phyloP scores from a whole-genome alignment of 2,888 invertebrate species.

The Stomorhina lunata region DNA sequence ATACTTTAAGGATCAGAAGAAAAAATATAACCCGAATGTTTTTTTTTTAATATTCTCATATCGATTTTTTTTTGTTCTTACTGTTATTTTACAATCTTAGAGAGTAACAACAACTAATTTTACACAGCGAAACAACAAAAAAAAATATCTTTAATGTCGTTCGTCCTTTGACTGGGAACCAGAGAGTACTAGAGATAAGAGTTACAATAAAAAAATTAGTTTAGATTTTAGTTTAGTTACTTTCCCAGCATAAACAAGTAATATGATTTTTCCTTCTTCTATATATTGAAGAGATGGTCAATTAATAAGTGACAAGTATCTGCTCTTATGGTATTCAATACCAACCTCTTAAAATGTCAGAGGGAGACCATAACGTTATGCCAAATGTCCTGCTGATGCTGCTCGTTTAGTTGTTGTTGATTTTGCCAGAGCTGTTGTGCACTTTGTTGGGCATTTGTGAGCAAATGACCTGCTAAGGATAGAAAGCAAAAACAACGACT shows the following conservation, averaged over 20 bases:
- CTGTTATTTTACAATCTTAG: conserved; percentile 39
- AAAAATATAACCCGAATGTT: background rate
- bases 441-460: too few species aligned
- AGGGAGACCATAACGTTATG: conserved; percentile 54
- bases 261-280: conserved; percentile 1
- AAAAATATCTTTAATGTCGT: background rate
- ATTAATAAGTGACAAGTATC: conserved; percentile 58
- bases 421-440: conserved; percentile 17
- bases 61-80: conserved; percentile 7
- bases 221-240: conserved; percentile 14
- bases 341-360: conserved; percentile 53
- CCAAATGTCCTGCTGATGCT: conserved; percentile 60
- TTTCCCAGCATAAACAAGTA: conserved; percentile 32
- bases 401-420: conserved; percentile 2
- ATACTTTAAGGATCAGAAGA: conserved; percentile 46
- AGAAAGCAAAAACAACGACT: conserved; percentile 10
- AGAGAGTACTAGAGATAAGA: conserved; percentile 34
- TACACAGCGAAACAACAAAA: background rate
- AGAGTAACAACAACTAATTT: background rate
- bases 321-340: conserved; percentile 25
- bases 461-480: conserved; percentile 16
- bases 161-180: background rate
- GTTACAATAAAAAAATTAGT: background rate
- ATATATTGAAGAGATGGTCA: conserved; percentile 46
- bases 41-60: conserved; percentile 23